Percentiles rank a stretch among this genome's conserved stretches.
phyloP scores from a whole-genome alignment of 2,888 invertebrate genomes.

The Thera obeliscata region DNA sequence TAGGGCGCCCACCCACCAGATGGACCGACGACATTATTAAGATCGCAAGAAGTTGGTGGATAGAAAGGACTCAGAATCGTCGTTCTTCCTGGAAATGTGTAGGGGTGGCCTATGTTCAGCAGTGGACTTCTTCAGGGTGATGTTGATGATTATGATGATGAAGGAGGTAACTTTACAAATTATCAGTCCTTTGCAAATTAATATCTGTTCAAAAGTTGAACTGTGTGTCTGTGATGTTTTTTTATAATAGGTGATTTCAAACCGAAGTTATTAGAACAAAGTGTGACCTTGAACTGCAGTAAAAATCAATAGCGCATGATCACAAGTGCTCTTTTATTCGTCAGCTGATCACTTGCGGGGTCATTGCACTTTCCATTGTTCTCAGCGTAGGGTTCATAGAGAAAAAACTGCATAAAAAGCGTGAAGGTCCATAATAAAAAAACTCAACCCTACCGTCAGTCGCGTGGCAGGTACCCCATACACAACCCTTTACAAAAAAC shows the following conservation, averaged over 20 bases:
- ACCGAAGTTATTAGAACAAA: conserved; percentile 20
- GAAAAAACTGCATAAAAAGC: conserved; percentile 72
- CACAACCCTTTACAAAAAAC: conserved; percentile 83
- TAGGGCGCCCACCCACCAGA: too few species aligned
- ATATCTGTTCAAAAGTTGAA: too few species aligned
- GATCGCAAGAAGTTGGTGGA: too few species aligned
- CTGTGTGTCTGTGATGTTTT: too few species aligned
- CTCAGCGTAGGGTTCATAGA: conserved; percentile 59
- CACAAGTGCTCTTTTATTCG: conserved; percentile 79
- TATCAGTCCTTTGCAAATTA: too few species aligned
- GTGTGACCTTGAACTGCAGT: conserved; percentile 70
- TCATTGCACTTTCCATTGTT: conserved; percentile 79
- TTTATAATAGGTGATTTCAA: background rate
- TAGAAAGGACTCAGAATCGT: too few species aligned
- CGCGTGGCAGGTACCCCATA: conserved; percentile 81
- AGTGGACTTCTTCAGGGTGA: too few species aligned
- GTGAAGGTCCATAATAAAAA: conserved; percentile 72
- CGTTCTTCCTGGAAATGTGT: too few species aligned
- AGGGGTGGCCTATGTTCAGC: too few species aligned
- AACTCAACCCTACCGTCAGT: conserved; percentile 78
- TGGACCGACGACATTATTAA: too few species aligned
- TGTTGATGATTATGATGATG: too few species aligned
- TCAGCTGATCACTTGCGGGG: conserved; percentile 81
- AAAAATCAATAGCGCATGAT: conserved; percentile 74
- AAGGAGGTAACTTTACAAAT: too few species aligned